A percentile compares a stretch with the other conserved stretches of the same genome.
Conservation (phyloP, 2,797 vertebrate species). For the Peromyscus attwateri region DNA sequence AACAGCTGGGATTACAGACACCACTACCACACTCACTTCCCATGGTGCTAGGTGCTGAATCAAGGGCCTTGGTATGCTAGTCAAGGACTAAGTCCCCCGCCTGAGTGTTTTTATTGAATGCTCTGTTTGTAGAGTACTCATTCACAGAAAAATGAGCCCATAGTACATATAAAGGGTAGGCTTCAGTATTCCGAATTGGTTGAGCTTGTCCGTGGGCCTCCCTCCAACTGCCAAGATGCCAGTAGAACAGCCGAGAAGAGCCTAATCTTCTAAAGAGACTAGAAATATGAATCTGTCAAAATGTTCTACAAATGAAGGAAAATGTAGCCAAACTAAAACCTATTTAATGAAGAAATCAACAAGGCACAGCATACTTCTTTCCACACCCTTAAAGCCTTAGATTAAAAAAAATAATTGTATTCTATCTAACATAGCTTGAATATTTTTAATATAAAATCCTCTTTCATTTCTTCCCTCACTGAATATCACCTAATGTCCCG, state of each 20-base stretch:
- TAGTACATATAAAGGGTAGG: neutral
- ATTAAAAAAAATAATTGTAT: neutral
- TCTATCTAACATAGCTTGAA: neutral
- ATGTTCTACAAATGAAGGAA: neutral
- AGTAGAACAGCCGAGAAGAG: neutral
- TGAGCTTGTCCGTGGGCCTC: neutral
- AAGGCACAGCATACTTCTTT: neutral
- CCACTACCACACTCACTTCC: neutral
- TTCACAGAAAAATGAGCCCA: neutral
- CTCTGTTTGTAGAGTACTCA: conserved; percentile 29
- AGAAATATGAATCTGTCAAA: conserved; percentile 38
- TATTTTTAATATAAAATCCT: neutral
- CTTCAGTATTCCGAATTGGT: neutral
- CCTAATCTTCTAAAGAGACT: conserved; percentile 20
- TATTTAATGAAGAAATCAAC: conserved; percentile 13
- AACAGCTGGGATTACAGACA: neutral
- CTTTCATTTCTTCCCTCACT: neutral
- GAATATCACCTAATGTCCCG: neutral
- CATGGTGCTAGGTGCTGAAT: neutral
- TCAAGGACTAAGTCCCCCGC: neutral
- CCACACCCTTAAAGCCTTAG: neutral
- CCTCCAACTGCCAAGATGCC: neutral
- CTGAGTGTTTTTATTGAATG: neutral
- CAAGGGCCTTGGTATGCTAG: neutral
- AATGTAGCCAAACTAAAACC: neutral